A percentile compares a stretch with the other conserved stretches of the same genome.
Evolutionary conservation across 2,113 vertebrate species (phyloP).

Genomic region (Pterocles burchelli): DNA sequence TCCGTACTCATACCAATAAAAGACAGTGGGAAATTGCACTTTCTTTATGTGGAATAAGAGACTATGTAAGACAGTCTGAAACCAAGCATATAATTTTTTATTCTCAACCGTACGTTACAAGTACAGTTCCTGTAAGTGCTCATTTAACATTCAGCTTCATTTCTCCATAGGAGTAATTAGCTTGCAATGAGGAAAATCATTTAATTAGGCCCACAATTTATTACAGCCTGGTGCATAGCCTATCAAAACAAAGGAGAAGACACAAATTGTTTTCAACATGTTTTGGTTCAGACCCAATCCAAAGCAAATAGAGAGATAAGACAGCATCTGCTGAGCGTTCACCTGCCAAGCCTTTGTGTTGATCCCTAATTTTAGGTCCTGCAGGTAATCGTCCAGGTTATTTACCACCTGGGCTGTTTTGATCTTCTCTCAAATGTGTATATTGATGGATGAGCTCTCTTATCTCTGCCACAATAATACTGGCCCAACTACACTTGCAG

Average conservation of each 20-base stretch:
- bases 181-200: constrained; percentile 43
- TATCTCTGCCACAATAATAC: background rate
- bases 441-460: background rate
- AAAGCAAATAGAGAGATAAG: constrained; percentile 66
- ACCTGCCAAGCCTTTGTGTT: constrained; percentile 53
- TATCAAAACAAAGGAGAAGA: constrained; percentile 21
- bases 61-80: background rate
- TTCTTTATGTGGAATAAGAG: background rate
- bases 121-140: background rate
- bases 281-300: constrained; percentile 40
- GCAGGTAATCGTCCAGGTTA: constrained; percentile 29
- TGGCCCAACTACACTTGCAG: background rate
- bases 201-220: constrained; percentile 50
- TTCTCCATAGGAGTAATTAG: constrained; percentile 43
- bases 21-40: background rate
- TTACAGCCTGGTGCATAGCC: constrained; percentile 1
- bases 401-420: constrained; percentile 54
- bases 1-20: background rate
- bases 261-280: constrained; percentile 54
- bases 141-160: constrained; percentile 43
- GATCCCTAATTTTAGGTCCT: constrained; percentile 55
- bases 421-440: background rate
- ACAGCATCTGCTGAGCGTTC: constrained; percentile 54
- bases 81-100: constrained; percentile 13
- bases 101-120: background rate